Conservation (phyloP, 2,888 invertebrate species). For the Trissolcus brochymenae region DNA sequence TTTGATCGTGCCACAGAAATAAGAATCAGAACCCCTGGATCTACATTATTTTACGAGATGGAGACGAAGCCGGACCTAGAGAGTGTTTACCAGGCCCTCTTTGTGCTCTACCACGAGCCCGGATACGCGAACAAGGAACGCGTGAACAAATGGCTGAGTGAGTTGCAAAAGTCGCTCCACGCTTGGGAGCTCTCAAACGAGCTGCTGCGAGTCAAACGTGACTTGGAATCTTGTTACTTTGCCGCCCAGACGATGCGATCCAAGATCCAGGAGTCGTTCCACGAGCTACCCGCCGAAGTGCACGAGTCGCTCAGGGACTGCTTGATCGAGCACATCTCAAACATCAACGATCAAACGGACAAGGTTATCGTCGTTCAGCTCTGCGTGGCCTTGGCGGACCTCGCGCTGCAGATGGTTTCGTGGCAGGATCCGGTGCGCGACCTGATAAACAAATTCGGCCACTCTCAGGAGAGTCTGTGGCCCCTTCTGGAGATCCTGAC, state of each 20-base stretch:
- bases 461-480: slow-evolving; percentile 82
- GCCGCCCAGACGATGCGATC: slow-evolving; percentile 98
- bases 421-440: slow-evolving; percentile 94
- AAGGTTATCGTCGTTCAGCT: slow-evolving; percentile 90
- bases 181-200: slow-evolving; percentile 99
- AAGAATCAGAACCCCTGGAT: too few species aligned
- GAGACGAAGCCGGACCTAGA: slow-evolving; percentile 83
- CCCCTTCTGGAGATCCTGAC: slow-evolving; percentile 94
- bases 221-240: slow-evolving; percentile 96
- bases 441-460: slow-evolving; percentile 86
- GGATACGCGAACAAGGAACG: slow-evolving; percentile 91
- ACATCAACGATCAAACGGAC: slow-evolving; percentile 87
- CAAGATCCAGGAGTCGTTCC: slow-evolving; percentile 94
- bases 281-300: slow-evolving; percentile 91
- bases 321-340: slow-evolving; percentile 89
- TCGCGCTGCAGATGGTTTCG: slow-evolving; percentile 93
- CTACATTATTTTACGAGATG: slow-evolving; percentile 72
- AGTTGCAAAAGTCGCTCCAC: slow-evolving; percentile 96
- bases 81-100: slow-evolving; percentile 86
- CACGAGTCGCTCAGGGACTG: slow-evolving; percentile 93
- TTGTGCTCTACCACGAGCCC: slow-evolving; percentile 90
- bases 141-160: slow-evolving; percentile 94
- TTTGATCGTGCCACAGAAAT: too few species aligned
- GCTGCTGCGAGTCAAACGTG: slow-evolving; percentile 90
- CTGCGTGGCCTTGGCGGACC: slow-evolving; percentile 93